phyloP scores from a whole-genome alignment of 2,797 vertebrate species.

The Pangasius macronema region DNA sequence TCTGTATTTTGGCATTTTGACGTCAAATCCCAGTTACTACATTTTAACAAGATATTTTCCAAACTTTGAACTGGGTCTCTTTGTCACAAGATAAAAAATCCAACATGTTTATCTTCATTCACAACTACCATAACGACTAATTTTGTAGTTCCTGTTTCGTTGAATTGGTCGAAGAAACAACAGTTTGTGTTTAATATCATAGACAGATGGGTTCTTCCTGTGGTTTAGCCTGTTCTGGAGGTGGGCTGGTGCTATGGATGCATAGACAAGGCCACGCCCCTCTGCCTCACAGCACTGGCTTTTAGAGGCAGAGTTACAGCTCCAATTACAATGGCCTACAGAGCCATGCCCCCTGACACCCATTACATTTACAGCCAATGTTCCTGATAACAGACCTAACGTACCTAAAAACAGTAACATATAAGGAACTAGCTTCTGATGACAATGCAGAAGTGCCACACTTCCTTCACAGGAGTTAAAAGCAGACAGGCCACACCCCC shows the following conservation, averaged over 20 bases:
- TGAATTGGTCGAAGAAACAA: not conserved
- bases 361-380: not conserved
- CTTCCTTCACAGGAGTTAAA: not conserved
- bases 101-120: not conserved
- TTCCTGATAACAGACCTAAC: not conserved
- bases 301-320: not conserved
- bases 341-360: not conserved
- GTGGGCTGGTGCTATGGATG: not conserved
- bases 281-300: not conserved
- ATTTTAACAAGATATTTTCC: too few species aligned
- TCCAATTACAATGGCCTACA: not conserved
- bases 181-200: not conserved
- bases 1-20: not conserved
- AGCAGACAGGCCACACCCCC: not conserved
- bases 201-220: not conserved
- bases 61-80: not conserved
- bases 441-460: not conserved
- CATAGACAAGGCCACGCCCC: not conserved
- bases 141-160: not conserved
- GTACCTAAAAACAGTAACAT: not conserved
- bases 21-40: not conserved
- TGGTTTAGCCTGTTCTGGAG: not conserved
- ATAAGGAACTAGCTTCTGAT: not conserved
- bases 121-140: not conserved
- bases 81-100: not conserved